A percentile compares a stretch with the other conserved stretches of the same genome.
Evolutionary conservation across 1,140 invertebrate genomes (phyloP).

Genomic region (Ips nitidus): DNA sequence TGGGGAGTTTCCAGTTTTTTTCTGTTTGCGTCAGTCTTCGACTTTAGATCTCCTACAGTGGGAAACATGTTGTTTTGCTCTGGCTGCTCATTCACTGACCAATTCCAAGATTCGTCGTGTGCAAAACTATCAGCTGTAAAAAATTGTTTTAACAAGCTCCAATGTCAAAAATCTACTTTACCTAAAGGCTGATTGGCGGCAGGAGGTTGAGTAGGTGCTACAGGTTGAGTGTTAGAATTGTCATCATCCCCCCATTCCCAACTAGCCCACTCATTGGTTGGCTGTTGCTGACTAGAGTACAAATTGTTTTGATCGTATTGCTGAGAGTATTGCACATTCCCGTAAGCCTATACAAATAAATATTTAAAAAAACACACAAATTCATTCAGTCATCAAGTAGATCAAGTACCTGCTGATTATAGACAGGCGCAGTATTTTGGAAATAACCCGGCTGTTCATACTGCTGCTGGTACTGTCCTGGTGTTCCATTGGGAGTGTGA

Average conservation of each 20-base stretch:
- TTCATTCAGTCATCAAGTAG: background rate
- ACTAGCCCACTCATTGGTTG: constrained; percentile 45
- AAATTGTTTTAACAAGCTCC: background rate
- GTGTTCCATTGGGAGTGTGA: constrained; percentile 19
- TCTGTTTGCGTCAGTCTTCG: background rate
- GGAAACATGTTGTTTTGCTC: constrained; percentile 25
- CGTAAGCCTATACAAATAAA: constrained; percentile 15
- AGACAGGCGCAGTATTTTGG: constrained; percentile 17
- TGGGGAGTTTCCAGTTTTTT: constrained; percentile 54
- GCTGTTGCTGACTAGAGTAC: constrained; percentile 24
- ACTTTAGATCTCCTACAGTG: constrained; percentile 24
- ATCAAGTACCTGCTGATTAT: constrained; percentile 19
- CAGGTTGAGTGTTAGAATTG: constrained; percentile 46
- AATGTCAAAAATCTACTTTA: background rate
- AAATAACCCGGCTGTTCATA: constrained; percentile 34
- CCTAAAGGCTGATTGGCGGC: background rate
- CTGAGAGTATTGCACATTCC: constrained; percentile 44
- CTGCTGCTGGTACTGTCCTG: constrained; percentile 34
- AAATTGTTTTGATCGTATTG: constrained; percentile 41
- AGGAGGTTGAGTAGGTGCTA: constrained; percentile 17
- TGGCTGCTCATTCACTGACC: constrained; percentile 33
- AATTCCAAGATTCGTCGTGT: constrained; percentile 54
- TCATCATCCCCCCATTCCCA: constrained; percentile 52
- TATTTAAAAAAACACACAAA: constrained; percentile 2
- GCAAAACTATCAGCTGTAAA: constrained; percentile 51